A percentile compares a stretch with the other conserved stretches of the same genome.
Evolutionary conservation across 2,113 vertebrate species (phyloP).

Genomic region (Falcunculus frontatus): DNA sequence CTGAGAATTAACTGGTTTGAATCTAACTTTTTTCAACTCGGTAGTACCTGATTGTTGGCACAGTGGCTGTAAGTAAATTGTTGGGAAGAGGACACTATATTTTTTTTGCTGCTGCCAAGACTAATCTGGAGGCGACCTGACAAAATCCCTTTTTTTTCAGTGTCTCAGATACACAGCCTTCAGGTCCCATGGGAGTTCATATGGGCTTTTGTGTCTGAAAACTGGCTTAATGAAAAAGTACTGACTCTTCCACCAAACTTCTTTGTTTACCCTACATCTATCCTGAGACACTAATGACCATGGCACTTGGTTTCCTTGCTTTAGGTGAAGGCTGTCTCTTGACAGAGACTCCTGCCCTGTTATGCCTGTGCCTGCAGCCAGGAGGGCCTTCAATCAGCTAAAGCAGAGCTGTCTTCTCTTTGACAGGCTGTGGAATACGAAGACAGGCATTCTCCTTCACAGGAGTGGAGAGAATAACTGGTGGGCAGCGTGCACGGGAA

Average conservation of each 20-base stretch:
- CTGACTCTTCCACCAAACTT: not conserved
- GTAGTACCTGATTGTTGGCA: not conserved
- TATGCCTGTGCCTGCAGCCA: not conserved
- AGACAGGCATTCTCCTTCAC: constrained; percentile 24
- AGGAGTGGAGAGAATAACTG: constrained; percentile 78
- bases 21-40: not conserved
- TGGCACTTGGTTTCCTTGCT: not conserved
- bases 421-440: constrained; percentile 71
- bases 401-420: not conserved
- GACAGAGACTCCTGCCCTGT: not conserved
- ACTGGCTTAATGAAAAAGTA: not conserved
- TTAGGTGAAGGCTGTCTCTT: not conserved
- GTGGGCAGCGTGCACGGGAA: constrained; percentile 71
- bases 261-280: not conserved
- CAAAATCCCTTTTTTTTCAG: not conserved
- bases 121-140: not conserved
- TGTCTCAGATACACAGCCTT: not conserved
- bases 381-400: not conserved
- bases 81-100: not conserved
- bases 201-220: not conserved
- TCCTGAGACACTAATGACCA: not conserved
- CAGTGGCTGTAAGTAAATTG: not conserved
- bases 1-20: not conserved
- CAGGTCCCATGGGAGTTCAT: not conserved
- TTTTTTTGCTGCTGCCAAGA: not conserved